These are phyloP conservation scores for Lydus trimaculatus DNA, from an alignment of 2,888 invertebrate species.

Conservation along the genomic window DNA sequence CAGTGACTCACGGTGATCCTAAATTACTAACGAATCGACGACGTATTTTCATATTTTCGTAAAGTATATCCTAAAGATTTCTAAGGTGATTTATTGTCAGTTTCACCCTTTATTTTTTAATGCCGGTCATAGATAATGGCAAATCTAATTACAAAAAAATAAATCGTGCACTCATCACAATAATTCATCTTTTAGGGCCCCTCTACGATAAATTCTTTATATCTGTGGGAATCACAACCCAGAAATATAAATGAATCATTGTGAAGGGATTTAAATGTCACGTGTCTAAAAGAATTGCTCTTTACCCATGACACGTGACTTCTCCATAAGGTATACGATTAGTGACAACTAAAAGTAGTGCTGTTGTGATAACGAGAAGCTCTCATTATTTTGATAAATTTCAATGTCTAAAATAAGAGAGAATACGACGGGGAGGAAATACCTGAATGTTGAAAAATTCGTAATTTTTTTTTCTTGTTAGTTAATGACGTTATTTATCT, in stretches of 20 bases:
- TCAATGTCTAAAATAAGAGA: slow-evolving; percentile 5
- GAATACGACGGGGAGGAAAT: not conserved
- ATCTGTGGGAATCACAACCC: slow-evolving; percentile 57
- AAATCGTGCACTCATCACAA: slow-evolving; percentile 50
- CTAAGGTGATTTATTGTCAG: slow-evolving; percentile 18
- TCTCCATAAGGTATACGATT: slow-evolving; percentile 58
- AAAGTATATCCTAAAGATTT: not conserved
- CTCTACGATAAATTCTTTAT: slow-evolving; percentile 6
- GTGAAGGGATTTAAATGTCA: slow-evolving; percentile 54
- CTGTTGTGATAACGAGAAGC: slow-evolving; percentile 56
- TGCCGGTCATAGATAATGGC: slow-evolving; percentile 35
- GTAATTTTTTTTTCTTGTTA: not conserved
- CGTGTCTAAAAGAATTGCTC: slow-evolving; percentile 53
- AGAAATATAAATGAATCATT: slow-evolving; percentile 56
- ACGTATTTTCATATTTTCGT: not conserved
- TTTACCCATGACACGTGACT: slow-evolving; percentile 52
- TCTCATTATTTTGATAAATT: slow-evolving; percentile 42
- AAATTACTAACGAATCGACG: not conserved
- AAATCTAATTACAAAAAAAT: slow-evolving; percentile 59
- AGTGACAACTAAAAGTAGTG: slow-evolving; percentile 58
- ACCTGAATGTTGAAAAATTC: not conserved
- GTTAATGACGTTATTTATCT: not conserved
- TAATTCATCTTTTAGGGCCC: not conserved
- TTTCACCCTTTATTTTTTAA: slow-evolving; percentile 19
- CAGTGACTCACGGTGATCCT: not conserved